Evolutionary conservation across 2,113 vertebrate species (phyloP).

Genomic region (Leiothrix lutea): DNA sequence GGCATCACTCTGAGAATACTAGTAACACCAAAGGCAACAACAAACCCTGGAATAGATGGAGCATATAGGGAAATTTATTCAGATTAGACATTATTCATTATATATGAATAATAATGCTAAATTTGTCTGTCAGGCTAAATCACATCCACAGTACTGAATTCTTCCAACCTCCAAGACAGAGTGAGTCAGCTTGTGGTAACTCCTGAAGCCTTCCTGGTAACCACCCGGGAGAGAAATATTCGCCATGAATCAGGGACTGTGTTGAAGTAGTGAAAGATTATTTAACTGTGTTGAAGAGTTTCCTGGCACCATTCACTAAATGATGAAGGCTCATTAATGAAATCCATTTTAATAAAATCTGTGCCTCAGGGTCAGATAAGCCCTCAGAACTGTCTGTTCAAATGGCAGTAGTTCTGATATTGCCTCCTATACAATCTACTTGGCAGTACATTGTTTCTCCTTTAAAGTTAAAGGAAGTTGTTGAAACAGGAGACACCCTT

Average conservation of each 20-base stretch:
- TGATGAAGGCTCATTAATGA: neutral
- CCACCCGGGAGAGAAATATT: rapidly evolving
- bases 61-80: neutral
- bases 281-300: neutral
- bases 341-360: neutral
- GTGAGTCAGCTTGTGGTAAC: neutral
- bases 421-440: neutral
- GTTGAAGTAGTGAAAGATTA: neutral
- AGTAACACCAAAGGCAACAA: neutral
- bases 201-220: neutral
- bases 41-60: neutral
- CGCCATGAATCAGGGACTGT: neutral
- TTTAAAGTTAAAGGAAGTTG: neutral
- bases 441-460: neutral
- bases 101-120: neutral
- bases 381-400: neutral
- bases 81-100: neutral
- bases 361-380: neutral
- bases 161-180: neutral
- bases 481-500: neutral
- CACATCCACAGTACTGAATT: neutral
- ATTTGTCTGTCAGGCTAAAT: neutral
- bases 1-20: neutral
- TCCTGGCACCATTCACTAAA: neutral
- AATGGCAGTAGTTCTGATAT: neutral